Evolutionary conservation across 2,888 invertebrate species (phyloP).

Genomic region (Caenorhabditis sulstoni): DNA sequence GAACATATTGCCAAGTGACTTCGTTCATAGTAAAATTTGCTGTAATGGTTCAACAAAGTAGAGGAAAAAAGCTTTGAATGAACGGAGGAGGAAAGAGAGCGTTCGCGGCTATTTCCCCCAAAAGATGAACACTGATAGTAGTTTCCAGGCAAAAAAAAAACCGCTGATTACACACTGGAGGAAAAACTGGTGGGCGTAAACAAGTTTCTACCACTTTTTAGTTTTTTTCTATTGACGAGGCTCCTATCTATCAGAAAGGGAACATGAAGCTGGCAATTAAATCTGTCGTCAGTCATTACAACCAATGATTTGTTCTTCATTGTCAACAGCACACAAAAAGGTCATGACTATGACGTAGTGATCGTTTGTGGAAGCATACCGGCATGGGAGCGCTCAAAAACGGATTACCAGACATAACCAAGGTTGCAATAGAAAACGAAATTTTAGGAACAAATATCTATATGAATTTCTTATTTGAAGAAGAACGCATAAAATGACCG

Average conservation of each 20-base stretch:
- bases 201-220: neutral
- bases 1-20: conserved; percentile 39
- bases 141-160: conserved; percentile 4
- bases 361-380: conserved; percentile 28
- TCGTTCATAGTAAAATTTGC: neutral
- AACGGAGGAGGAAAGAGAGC: conserved; percentile 8
- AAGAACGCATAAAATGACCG: conserved; percentile 46
- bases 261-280: neutral
- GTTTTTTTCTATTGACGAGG: neutral
- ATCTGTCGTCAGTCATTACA: conserved; percentile 18
- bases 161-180: neutral
- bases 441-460: conserved; percentile 23
- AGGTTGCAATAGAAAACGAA: conserved; percentile 11
- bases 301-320: neutral
- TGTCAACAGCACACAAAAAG: conserved; percentile 34
- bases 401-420: conserved; percentile 22
- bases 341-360: conserved; percentile 30
- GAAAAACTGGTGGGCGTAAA: neutral
- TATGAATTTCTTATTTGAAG: conserved; percentile 19
- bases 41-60: conserved; percentile 6
- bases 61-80: neutral
- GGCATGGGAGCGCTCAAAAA: conserved; percentile 6
- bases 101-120: conserved; percentile 9
- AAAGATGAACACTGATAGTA: neutral
- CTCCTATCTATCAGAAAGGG: neutral